Base-by-base conservation (phyloP, 2,797 vertebrate species). In the Lepilemur septentrionalis region DNA sequence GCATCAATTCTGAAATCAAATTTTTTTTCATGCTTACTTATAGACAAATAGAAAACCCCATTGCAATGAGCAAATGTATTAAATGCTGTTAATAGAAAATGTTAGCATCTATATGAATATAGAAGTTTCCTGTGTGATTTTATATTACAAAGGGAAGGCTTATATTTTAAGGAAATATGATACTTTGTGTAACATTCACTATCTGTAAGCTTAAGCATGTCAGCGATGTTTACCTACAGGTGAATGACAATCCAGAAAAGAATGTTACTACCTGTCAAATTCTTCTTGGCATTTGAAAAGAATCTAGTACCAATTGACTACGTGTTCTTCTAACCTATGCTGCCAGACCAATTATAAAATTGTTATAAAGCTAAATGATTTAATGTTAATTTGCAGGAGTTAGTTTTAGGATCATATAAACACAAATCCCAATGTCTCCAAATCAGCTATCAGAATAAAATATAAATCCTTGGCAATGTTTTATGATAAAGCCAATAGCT, bases 1-100 rank as follows among this genome's bases (percentile, higher is more conserved):
- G 97, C 95, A 96, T 95, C 92, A 97, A 97, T 81, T 97, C 94
- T 97, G 96, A 98, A 97, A 94, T 95, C 85, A 88, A 95, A 87
- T 55, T 18, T 30, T 28, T 86, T 4, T 41, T 98, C 48, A 78
- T 97, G 83, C 96, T 97, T 93, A 95, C 80, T 87, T 32, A 67
- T 85, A 81, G 82, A 30, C 50, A 97, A 86, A 95, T 70, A 95
- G 9, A 46, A 73, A 55, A 72, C n/a, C 2, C 46, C 61, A 17
- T 92, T 46, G 86, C 59, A 96, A 82, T 97, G 79, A 84, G 61
- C 30, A 93, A 94, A 95, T 86, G 17, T 69, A 63, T 69, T 61
- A 87, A 83, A 89, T 50, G 18, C 55, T 92, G 61, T 72, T 87
- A 94, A 1, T 46, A 87, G 41, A 13, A 67, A 97, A 41, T 96